Base-by-base conservation (phyloP, 30 jellyfish, hydroid and myxozoan genomes). In the Hydra vulgaris region DNA sequence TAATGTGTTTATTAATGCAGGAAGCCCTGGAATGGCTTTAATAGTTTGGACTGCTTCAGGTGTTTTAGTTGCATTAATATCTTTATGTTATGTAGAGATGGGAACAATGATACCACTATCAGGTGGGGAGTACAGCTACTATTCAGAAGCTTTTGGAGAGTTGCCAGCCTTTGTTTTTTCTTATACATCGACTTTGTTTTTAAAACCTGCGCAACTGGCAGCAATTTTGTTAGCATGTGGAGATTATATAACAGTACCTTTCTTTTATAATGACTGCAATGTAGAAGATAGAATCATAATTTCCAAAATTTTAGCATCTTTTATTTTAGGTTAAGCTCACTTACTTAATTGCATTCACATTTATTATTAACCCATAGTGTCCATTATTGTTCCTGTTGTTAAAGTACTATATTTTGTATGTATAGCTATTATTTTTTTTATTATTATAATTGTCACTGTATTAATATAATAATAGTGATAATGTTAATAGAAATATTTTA, bases 181-280 rank as follows among this genome's bases (percentile, higher is more conserved):
- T 17, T 94, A 95, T 89, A 82, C 78, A 19, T 67, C 95, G 0
- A 82, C 77, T n/a, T 26, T 88, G 17, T 71, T 94, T 22, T 53
- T 94, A 72, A 94, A 85, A 76, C 99, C 99, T 53, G 90, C 99
- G 0, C 22, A 86, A 5, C 52, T 88, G 19, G 83, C 99, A 7
- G 99, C 99, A 19, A 87, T 94, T 27, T 55, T 85, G 54, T 53
- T 94, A 78, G 96, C 99, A 0, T 72, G 95, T 73, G 99, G 96
- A 7, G 82, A 84, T 53, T 94, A 94, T 87, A 74, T 88, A 73
- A 68, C 84, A 7, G 99, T 84, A 72, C 95, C 99, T 27, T 88
- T 88, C 70, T 85, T 66, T 21, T 88, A 87, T 1, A 18, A 25
- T 0, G 74, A 80, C 18, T 85, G 72, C 21, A 83, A 84, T 52